phyloP scores from a whole-genome alignment of 2,797 vertebrate genomes.

The Gadopsis marmoratus region DNA sequence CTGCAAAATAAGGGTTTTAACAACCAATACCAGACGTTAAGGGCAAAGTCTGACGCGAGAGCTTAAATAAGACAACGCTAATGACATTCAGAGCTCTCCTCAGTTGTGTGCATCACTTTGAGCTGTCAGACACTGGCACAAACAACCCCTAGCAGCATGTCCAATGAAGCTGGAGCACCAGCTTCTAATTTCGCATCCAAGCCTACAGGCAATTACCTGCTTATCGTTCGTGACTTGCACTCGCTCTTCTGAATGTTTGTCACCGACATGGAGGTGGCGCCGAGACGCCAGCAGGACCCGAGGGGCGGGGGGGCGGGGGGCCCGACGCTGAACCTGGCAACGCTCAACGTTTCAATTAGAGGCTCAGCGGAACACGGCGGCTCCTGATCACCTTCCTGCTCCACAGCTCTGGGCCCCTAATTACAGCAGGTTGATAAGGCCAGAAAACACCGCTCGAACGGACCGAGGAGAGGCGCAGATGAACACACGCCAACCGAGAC shows the following conservation, averaged over 20 bases:
- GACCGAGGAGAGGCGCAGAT: constrained; percentile 55
- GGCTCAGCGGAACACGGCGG: constrained; percentile 65
- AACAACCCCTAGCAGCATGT: constrained; percentile 67
- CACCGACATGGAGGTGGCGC: constrained; percentile 54
- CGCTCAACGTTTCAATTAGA: constrained; percentile 79
- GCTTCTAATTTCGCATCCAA: constrained; percentile 69
- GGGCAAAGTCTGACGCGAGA: constrained; percentile 19
- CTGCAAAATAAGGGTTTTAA: constrained; percentile 11
- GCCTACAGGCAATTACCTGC: constrained; percentile 79
- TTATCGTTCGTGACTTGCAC: constrained; percentile 72
- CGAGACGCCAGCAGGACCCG: constrained; percentile 50
- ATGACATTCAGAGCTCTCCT: constrained; percentile 32
- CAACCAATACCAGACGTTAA: constrained; percentile 5
- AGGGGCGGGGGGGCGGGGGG: constrained; percentile 2
- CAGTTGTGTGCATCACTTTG: constrained; percentile 39
- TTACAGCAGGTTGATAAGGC: constrained; percentile 73
- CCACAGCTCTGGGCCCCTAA: constrained; percentile 64
- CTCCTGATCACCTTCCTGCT: constrained; percentile 70
- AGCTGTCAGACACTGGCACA: constrained; percentile 58
- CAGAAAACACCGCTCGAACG: constrained; percentile 57
- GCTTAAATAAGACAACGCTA: constrained; percentile 60
- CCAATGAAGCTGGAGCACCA: constrained; percentile 59
- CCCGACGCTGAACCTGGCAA: constrained; percentile 49
- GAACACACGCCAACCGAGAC: constrained; percentile 48
- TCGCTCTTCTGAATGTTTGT: constrained; percentile 73